Evolutionary conservation across 2,888 invertebrate genomes (phyloP).

Genomic region (Bimastos eiseni): DNA sequence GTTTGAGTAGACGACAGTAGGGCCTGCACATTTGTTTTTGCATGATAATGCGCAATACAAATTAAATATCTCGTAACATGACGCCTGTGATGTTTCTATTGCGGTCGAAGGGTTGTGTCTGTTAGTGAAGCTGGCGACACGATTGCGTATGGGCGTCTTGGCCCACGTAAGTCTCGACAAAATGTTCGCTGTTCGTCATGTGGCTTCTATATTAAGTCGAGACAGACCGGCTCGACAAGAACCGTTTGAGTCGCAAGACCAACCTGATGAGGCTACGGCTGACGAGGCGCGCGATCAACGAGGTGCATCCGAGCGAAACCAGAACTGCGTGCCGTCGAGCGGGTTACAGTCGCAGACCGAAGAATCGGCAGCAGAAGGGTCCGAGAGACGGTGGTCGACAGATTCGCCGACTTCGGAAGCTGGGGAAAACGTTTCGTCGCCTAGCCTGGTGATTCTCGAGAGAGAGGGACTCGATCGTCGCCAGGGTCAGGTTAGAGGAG

Average conservation of each 20-base stretch:
- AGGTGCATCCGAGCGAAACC: constrained; percentile 9
- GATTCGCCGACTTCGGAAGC: background rate
- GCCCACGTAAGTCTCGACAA: background rate
- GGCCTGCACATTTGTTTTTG: background rate
- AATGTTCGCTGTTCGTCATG: background rate
- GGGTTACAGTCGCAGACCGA: constrained; percentile 16
- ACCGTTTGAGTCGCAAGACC: background rate
- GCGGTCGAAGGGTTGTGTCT: background rate
- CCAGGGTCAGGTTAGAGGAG: constrained; percentile 13
- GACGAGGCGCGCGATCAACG: constrained; percentile 15
- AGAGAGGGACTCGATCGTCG: background rate
- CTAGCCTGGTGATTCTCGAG: background rate
- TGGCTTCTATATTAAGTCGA: constrained; percentile 15
- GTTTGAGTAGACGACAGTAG: background rate
- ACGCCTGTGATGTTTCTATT: background rate
- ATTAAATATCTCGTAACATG: background rate
- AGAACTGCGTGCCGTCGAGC: background rate
- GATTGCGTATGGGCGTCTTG: background rate
- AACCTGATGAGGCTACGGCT: constrained; percentile 19
- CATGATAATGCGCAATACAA: background rate
- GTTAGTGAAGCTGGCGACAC: background rate
- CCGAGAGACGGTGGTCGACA: background rate
- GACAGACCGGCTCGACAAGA: constrained; percentile 26
- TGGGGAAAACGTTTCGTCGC: background rate
- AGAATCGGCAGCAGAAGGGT: background rate